phyloP scores from a whole-genome alignment of 2,797 vertebrate genomes.

The Oryzias dopingdopingensis region DNA sequence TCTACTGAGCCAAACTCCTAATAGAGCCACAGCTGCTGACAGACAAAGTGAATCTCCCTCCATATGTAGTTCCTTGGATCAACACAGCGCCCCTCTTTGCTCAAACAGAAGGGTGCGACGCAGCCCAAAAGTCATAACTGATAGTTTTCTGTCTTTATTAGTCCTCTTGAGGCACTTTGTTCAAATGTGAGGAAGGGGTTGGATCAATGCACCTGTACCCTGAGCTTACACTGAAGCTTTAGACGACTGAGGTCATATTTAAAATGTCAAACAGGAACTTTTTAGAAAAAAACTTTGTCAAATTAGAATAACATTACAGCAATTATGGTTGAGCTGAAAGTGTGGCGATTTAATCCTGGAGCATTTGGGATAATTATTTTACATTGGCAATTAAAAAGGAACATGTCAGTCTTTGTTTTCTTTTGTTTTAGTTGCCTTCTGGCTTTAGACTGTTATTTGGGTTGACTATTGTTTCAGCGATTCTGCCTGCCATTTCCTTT shows the following conservation, averaged over 20 bases:
- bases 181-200: constrained; percentile 27
- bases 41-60: constrained; percentile 77
- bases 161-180: constrained; percentile 37
- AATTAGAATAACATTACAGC: constrained; percentile 21
- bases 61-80: constrained; percentile 70
- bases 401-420: background rate
- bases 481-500: background rate
- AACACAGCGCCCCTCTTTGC: constrained; percentile 43
- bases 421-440: too few species aligned
- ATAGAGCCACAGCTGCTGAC: constrained; percentile 76
- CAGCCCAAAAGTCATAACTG: constrained; percentile 38
- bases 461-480: background rate
- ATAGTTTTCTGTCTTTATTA: constrained; percentile 14
- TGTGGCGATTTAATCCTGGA: constrained; percentile 14
- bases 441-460: background rate
- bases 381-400: background rate
- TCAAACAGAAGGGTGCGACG: constrained; percentile 45
- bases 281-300: constrained; percentile 1
- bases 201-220: constrained; percentile 10
- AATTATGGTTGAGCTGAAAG: background rate
- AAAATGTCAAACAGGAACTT: too few species aligned
- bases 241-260: background rate
- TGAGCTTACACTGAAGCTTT: background rate
- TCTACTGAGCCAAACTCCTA: constrained; percentile 69
- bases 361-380: constrained; percentile 9